Conservation (phyloP, 2,797 vertebrate genomes). For the Trachurus trachurus region DNA sequence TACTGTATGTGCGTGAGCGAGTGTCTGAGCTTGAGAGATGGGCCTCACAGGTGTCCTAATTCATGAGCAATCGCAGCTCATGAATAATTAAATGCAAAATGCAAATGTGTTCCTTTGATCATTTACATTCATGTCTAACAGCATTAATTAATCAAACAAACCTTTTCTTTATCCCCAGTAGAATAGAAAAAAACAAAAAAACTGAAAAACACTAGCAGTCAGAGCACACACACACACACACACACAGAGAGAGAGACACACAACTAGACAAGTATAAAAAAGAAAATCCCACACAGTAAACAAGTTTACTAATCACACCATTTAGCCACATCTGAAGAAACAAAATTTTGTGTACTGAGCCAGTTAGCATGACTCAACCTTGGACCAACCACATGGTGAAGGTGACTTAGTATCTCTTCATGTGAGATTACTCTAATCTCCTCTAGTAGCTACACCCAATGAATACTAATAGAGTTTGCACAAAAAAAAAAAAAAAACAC, state of each 20-base stretch:
- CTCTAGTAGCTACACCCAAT: slow-evolving; percentile 13
- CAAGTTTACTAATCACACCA: slow-evolving; percentile 65
- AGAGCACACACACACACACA: slow-evolving; percentile 29
- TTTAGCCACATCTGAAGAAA: slow-evolving; percentile 68
- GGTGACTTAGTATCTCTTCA: slow-evolving; percentile 51
- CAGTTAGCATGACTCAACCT: slow-evolving; percentile 46
- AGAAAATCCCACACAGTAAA: slow-evolving; percentile 51
- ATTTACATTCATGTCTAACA: slow-evolving; percentile 83
- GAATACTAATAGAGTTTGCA: slow-evolving; percentile 43
- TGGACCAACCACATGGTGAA: slow-evolving; percentile 41
- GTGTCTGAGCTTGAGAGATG: slow-evolving; percentile 59
- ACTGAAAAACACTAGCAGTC: slow-evolving; percentile 44
- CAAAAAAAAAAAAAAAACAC: slow-evolving; percentile 12
- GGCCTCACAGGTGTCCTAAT: slow-evolving; percentile 82
- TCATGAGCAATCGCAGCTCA: slow-evolving; percentile 78
- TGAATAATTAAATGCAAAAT: slow-evolving; percentile 84
- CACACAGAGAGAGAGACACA: slow-evolving; percentile 10
- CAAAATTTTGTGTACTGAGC: slow-evolving; percentile 38
- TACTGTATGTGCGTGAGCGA: slow-evolving; percentile 37
- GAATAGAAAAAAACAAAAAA: slow-evolving; percentile 55
- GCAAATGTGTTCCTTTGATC: slow-evolving; percentile 84
- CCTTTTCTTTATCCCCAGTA: slow-evolving; percentile 79
- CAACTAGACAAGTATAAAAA: slow-evolving; percentile 41
- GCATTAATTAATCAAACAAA: slow-evolving; percentile 87
- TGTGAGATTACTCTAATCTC: slow-evolving; percentile 55